phyloP scores from a whole-genome alignment of 1,140 invertebrate species.

The Neodiprion lecontei region DNA sequence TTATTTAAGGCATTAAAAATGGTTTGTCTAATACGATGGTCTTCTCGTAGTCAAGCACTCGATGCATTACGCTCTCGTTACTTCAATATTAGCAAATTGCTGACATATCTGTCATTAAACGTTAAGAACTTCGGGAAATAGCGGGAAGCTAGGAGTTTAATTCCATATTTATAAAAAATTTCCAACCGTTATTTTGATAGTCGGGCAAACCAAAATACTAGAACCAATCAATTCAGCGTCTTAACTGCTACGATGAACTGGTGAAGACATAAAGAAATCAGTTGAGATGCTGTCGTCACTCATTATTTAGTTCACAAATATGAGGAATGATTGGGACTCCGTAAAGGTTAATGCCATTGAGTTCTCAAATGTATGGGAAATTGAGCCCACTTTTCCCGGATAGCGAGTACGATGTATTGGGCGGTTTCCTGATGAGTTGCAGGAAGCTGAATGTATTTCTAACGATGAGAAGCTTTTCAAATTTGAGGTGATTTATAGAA shows the following conservation, averaged over 20 bases:
- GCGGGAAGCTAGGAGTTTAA: slow-evolving; percentile 4
- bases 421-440: background rate
- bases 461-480: background rate
- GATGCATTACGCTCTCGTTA: slow-evolving; percentile 1
- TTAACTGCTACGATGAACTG: background rate
- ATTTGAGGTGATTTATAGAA: background rate
- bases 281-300: background rate
- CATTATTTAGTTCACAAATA: background rate
- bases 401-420: background rate
- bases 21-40: background rate
- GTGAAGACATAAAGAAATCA: background rate
- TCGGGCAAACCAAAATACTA: slow-evolving; percentile 1
- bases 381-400: background rate
- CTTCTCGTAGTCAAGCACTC: background rate
- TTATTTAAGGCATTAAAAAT: background rate
- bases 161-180: background rate
- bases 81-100: background rate
- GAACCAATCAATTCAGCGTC: background rate
- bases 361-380: slow-evolving; percentile 1
- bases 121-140: background rate
- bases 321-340: background rate
- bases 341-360: background rate
- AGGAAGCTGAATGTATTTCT: background rate
- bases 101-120: slow-evolving; percentile 8
- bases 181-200: background rate